Conservation (phyloP, 2,113 vertebrate species). For the Sander lucioperca region DNA sequence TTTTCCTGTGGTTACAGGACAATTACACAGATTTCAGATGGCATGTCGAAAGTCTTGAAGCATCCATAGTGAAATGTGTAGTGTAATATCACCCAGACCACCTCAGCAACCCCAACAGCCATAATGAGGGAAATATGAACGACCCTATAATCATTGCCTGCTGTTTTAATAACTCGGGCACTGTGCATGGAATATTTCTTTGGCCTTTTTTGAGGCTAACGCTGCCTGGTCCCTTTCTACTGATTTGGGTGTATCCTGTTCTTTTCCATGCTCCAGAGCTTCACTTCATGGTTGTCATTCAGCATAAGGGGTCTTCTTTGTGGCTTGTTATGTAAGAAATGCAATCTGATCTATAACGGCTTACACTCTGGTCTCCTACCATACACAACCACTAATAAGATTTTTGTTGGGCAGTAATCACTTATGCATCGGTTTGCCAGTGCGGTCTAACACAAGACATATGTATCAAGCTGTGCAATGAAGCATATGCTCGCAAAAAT, state of each 20-base stretch:
- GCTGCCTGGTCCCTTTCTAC: constrained; percentile 44
- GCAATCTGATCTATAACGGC: constrained; percentile 42
- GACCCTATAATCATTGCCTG: constrained; percentile 60
- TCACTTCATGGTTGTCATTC: constrained; percentile 54
- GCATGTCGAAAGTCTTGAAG: not conserved
- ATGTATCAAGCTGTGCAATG: constrained; percentile 45
- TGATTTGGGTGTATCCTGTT: constrained; percentile 48
- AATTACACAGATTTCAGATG: constrained; percentile 41
- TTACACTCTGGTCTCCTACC: constrained; percentile 18
- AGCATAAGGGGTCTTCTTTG: constrained; percentile 52
- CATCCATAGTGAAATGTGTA: constrained; percentile 30
- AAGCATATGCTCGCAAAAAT: constrained; percentile 23
- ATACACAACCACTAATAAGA: constrained; percentile 62
- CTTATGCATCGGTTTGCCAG: constrained; percentile 30
- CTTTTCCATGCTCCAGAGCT: constrained; percentile 39
- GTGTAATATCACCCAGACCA: constrained; percentile 23
- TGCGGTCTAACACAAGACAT: constrained; percentile 50
- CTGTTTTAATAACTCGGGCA: constrained; percentile 47
- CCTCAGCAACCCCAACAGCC: constrained; percentile 32
- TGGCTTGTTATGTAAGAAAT: constrained; percentile 63
- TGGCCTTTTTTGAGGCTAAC: not conserved
- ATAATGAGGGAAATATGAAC: constrained; percentile 58
- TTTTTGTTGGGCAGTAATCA: constrained; percentile 63
- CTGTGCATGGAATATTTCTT: constrained; percentile 47
- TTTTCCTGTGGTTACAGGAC: constrained; percentile 30